Conservation (phyloP, 2,888 invertebrate species). For the Zhuqinia jingwanae region DNA sequence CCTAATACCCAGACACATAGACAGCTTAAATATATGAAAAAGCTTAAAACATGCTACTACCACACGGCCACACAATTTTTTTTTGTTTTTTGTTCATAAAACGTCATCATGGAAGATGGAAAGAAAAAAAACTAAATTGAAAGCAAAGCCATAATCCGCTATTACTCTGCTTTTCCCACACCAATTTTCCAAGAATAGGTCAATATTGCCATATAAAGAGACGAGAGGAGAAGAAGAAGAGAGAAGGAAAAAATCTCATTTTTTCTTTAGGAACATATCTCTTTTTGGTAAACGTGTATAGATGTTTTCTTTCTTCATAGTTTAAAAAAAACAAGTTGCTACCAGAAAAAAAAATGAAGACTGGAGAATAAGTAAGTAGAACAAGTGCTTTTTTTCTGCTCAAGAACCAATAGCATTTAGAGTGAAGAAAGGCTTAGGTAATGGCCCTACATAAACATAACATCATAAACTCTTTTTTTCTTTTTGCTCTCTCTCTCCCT, state of each 20-base stretch:
- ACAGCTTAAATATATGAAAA: too few relatives aligned
- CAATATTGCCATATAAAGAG: conserved; percentile 46
- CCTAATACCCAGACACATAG: too few relatives aligned
- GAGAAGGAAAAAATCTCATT: conserved; percentile 52
- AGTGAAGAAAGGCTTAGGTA: conserved; percentile 45
- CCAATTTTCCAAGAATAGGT: conserved; percentile 67
- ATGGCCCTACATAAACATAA: conserved; percentile 45
- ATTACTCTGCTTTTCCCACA: conserved; percentile 58
- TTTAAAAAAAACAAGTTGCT: neutral
- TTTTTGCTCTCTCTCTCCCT: neutral
- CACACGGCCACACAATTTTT: neutral
- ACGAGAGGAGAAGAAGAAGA: too few relatives aligned
- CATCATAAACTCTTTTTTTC: conserved; percentile 43
- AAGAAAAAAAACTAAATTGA: conserved; percentile 62
- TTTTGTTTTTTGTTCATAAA: conserved; percentile 14
- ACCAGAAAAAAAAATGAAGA: neutral
- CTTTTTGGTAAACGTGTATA: neutral
- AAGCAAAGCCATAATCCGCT: conserved; percentile 72
- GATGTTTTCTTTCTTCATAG: too few relatives aligned
- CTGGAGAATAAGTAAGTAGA: neutral
- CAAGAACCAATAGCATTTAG: conserved; percentile 5
- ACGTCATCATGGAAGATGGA: neutral
- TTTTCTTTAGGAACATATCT: neutral
- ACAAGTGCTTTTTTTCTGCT: neutral
- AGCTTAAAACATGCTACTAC: neutral